Conservation (phyloP, 2,113 vertebrate genomes). For the Rousettus leschenaultii region DNA sequence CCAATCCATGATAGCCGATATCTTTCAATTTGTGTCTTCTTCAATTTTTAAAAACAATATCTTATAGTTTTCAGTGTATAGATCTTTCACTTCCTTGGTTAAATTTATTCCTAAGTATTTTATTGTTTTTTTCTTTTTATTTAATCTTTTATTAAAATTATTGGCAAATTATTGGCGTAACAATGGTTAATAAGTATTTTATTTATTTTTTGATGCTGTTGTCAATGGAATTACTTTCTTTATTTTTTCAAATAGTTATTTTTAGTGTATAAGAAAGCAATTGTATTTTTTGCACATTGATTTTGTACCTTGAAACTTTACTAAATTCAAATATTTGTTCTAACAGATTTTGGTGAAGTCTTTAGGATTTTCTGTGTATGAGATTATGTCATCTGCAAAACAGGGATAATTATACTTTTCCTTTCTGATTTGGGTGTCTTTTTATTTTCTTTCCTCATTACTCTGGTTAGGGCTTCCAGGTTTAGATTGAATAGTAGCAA, state of each 20-base stretch:
- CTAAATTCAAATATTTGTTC: background rate
- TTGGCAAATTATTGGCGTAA: too few species aligned
- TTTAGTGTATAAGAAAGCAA: background rate
- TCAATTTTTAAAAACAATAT: background rate
- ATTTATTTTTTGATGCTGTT: background rate
- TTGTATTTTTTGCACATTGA: background rate
- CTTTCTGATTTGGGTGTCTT: background rate
- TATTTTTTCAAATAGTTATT: background rate
- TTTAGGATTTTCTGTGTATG: background rate
- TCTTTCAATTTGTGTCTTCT: background rate
- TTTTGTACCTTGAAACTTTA: background rate
- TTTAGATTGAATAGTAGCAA: background rate
- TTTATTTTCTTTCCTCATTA: background rate
- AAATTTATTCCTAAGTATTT: background rate
- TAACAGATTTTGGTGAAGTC: background rate
- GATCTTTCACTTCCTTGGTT: background rate
- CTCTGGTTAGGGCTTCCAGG: background rate
- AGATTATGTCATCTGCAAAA: background rate
- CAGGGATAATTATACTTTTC: background rate
- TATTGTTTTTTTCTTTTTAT: background rate
- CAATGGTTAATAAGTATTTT: background rate
- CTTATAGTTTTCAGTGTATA: too few species aligned
- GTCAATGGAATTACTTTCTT: background rate
- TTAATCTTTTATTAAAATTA: too few species aligned
- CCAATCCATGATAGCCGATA: background rate